Percentiles rank a stretch among this genome's conserved stretches.
Evolutionary conservation across 2,797 vertebrate species (phyloP).

Genomic region (Sternotherus odoratus): DNA sequence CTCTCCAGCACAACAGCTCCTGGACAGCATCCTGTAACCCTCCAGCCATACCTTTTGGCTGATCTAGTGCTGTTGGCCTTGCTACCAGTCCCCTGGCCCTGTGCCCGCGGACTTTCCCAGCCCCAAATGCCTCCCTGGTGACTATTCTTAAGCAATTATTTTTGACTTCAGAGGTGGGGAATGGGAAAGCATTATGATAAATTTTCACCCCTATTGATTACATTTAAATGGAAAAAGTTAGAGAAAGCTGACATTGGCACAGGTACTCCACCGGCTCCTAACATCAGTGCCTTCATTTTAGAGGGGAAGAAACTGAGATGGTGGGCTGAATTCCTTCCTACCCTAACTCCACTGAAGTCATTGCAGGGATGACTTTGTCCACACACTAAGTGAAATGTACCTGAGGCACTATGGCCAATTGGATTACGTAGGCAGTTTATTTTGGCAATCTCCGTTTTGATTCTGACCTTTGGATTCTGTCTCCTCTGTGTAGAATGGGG

Average conservation of each 20-base stretch:
- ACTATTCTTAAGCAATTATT: neutral
- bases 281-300: neutral
- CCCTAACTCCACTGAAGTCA: fast-evolving
- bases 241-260: neutral
- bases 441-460: neutral
- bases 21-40: neutral
- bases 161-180: neutral
- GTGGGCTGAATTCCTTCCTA: fast-evolving
- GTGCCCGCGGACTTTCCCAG: fast-evolving
- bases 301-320: neutral
- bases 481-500: neutral
- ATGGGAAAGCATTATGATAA: neutral
- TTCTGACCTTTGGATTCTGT: neutral
- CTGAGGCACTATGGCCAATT: fast-evolving
- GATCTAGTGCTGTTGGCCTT: neutral
- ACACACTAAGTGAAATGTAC: neutral
- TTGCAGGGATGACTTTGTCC: neutral
- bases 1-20: neutral
- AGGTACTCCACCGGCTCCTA: fast-evolving
- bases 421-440: neutral
- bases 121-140: fast-evolving
- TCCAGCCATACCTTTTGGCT: fast-evolving
- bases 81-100: neutral
- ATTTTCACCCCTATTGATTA: neutral
- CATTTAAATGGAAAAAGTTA: neutral